Evolutionary conservation across 2,797 vertebrate species (phyloP).

Genomic region (Pelobates cultripes): DNA sequence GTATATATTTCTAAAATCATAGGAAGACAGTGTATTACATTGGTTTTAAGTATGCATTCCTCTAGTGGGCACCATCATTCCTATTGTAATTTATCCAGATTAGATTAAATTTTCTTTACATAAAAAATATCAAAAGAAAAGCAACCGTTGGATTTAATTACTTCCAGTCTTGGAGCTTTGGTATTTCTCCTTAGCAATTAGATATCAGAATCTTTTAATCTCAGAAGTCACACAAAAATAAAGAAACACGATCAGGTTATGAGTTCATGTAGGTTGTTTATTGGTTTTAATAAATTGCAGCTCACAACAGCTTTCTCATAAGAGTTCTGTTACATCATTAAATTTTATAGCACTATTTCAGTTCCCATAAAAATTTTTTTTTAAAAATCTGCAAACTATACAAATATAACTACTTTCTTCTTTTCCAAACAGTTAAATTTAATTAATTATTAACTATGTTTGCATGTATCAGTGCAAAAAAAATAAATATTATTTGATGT

Average conservation of each 20-base stretch:
- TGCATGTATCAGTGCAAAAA: background rate
- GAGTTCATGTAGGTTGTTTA: slow-evolving; percentile 72
- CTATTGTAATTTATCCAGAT: slow-evolving; percentile 4
- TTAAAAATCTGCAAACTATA: background rate
- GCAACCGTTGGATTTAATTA: slow-evolving; percentile 63
- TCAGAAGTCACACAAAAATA: slow-evolving; percentile 67
- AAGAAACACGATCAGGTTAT: slow-evolving; percentile 58
- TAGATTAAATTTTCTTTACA: slow-evolving; percentile 40
- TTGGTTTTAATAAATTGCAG: slow-evolving; percentile 75
- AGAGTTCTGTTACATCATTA: slow-evolving; percentile 24
- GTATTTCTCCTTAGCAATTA: slow-evolving; percentile 69
- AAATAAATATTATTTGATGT: background rate
- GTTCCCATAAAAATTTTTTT: background rate
- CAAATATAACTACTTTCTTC: background rate
- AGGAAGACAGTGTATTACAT: background rate
- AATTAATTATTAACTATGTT: slow-evolving; percentile 1
- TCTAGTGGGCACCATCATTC: slow-evolving; percentile 24
- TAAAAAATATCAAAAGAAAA: slow-evolving; percentile 34
- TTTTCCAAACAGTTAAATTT: background rate
- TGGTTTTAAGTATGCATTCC: background rate
- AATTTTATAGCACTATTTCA: slow-evolving; percentile 24
- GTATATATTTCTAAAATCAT: background rate
- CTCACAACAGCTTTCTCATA: slow-evolving; percentile 58
- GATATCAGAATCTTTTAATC: slow-evolving; percentile 66
- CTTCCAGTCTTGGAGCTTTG: slow-evolving; percentile 60